Evolutionary conservation across 2,888 invertebrate species (phyloP).

Genomic region (Lasioglossum lativentre): DNA sequence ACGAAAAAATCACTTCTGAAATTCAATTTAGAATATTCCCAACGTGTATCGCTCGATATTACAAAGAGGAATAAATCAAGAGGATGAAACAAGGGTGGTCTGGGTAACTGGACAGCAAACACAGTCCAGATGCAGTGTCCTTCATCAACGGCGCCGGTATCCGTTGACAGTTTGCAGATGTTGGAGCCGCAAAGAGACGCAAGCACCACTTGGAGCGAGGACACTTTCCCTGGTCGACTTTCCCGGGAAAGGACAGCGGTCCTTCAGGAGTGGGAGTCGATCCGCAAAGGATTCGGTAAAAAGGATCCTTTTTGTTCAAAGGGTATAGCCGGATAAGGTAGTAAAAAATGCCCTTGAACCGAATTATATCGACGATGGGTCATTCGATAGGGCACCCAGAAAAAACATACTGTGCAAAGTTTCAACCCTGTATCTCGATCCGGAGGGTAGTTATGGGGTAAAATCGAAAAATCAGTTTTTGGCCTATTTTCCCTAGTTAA

Average conservation of each 20-base stretch:
- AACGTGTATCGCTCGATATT: neutral
- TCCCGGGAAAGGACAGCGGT: neutral
- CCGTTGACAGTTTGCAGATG: neutral
- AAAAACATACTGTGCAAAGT: no score
- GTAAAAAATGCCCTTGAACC: no score
- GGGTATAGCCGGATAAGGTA: no score
- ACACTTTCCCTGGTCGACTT: neutral
- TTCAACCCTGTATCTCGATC: no score
- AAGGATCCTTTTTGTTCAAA: neutral
- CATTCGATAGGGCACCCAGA: no score
- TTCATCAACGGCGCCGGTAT: neutral
- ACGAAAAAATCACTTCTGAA: neutral
- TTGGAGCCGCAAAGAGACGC: neutral
- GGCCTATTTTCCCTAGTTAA: no score
- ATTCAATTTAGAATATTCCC: neutral
- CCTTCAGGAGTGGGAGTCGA: neutral
- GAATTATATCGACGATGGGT: no score
- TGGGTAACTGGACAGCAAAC: neutral
- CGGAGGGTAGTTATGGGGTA: no score
- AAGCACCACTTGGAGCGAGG: neutral
- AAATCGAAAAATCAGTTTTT: no score
- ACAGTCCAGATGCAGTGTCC: neutral
- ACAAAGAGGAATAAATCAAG: neutral
- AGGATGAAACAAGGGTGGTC: neutral
- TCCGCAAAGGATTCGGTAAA: neutral